Evolutionary conservation across 1,140 invertebrate species (phyloP).

Genomic region (Polyergus mexicanus): DNA sequence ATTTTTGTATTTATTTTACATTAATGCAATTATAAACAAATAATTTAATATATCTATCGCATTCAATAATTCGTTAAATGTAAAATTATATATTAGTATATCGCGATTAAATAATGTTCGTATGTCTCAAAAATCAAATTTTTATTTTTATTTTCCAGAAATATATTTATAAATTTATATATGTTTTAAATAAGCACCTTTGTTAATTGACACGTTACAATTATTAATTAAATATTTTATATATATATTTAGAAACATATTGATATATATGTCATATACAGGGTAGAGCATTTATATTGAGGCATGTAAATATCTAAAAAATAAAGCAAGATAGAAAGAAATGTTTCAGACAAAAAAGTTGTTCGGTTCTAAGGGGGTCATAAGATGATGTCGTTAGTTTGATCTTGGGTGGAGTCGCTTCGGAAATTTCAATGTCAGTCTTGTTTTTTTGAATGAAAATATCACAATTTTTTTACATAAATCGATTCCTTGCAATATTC

Average conservation of each 20-base stretch:
- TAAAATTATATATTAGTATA: not conserved
- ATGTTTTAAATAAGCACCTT: not conserved
- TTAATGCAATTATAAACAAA: not conserved
- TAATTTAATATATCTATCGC: constrained; percentile 21
- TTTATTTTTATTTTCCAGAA: not conserved
- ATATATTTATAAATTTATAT: constrained; percentile 5
- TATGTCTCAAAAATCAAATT: not conserved
- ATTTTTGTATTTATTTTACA: constrained; percentile 6
- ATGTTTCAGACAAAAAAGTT: too few relatives aligned
- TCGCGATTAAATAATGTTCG: not conserved
- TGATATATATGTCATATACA: not conserved
- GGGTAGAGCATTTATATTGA: too few relatives aligned
- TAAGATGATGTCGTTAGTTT: too few relatives aligned
- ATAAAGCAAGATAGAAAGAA: too few relatives aligned
- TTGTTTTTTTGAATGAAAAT: too few relatives aligned
- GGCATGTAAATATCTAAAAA: too few relatives aligned
- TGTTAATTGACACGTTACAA: not conserved
- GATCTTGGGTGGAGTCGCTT: too few relatives aligned
- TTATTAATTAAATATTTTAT: constrained; percentile 14
- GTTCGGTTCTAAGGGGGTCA: too few relatives aligned
- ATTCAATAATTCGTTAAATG: constrained; percentile 21
- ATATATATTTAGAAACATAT: not conserved
- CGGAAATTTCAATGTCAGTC: too few relatives aligned
- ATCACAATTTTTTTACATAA: too few relatives aligned
- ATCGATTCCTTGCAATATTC: too few relatives aligned